Conservation (phyloP, 1,140 invertebrate genomes). For the Conus betulinus region DNA sequence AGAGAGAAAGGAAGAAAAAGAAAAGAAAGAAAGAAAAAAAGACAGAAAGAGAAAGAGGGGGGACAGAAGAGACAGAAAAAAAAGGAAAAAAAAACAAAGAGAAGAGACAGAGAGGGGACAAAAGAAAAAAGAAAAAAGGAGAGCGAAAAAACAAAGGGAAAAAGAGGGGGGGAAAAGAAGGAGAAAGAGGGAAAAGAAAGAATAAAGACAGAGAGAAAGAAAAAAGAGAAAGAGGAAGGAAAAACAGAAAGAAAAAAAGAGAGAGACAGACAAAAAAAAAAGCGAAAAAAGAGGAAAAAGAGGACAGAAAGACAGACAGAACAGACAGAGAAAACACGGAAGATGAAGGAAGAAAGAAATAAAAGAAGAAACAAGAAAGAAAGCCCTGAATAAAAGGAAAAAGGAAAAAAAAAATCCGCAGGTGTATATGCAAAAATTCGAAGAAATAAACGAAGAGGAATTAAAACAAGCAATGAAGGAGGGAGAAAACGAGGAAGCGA, state of each 20-base stretch:
- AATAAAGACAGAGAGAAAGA: neutral
- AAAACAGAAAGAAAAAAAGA: neutral
- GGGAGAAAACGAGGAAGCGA: no score
- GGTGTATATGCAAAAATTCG: no score
- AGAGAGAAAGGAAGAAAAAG: neutral
- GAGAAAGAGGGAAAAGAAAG: constrained; percentile 7
- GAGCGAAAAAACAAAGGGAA: neutral
- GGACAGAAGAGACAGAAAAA: neutral
- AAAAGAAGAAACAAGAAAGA: no score
- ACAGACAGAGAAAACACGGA: neutral
- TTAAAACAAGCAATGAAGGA: no score
- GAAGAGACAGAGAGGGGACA: neutral
- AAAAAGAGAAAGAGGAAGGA: neutral
- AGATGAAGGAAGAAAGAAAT: no score
- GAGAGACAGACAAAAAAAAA: neutral
- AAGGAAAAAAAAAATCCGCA: no score
- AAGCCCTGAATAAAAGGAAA: no score
- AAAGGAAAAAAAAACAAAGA: neutral
- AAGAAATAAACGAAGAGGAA: no score
- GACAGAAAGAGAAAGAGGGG: neutral
- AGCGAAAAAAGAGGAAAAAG: neutral
- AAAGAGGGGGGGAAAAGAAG: neutral
- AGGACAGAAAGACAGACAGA: neutral
- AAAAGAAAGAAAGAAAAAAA: neutral
- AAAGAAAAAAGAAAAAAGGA: neutral